A percentile compares a stretch with the other conserved stretches of the same genome.
Evolutionary conservation across 2,797 vertebrate species (phyloP).

Genomic region (Cryptoprocta ferox): DNA sequence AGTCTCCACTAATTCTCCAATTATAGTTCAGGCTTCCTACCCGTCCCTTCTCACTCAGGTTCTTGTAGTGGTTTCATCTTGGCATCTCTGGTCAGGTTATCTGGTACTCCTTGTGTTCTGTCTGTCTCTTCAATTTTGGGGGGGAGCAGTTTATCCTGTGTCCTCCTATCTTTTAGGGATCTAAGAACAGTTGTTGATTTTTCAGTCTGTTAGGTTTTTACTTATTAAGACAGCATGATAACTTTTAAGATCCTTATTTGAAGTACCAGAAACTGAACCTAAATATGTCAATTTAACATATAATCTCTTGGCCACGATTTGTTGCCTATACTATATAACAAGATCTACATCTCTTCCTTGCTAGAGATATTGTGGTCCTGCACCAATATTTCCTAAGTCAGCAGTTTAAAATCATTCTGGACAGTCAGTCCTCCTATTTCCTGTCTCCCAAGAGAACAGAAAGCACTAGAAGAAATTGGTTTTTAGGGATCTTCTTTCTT

Average conservation of each 20-base stretch:
- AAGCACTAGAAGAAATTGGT: background rate
- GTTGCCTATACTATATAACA: background rate
- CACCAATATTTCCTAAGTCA: background rate
- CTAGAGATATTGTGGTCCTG: background rate
- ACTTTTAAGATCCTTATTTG: background rate
- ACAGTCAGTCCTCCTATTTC: background rate
- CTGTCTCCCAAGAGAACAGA: background rate
- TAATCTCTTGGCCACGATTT: background rate
- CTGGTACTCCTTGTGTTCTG: background rate
- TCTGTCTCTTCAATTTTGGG: background rate
- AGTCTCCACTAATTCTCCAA: background rate
- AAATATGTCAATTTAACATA: background rate
- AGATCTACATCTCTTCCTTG: background rate
- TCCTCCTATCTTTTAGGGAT: background rate
- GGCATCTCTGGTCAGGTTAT: background rate
- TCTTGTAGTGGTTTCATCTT: background rate
- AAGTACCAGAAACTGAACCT: background rate
- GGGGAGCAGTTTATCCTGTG: background rate
- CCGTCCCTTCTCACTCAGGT: background rate
- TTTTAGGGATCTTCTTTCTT: background rate
- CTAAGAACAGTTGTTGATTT: background rate
- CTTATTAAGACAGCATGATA: background rate
- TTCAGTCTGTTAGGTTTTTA: background rate
- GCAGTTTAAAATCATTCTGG: background rate
- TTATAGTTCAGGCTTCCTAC: background rate